Evolutionary conservation across 2,888 invertebrate genomes (phyloP).

Genomic region (Caenorhabditis wallacei): DNA sequence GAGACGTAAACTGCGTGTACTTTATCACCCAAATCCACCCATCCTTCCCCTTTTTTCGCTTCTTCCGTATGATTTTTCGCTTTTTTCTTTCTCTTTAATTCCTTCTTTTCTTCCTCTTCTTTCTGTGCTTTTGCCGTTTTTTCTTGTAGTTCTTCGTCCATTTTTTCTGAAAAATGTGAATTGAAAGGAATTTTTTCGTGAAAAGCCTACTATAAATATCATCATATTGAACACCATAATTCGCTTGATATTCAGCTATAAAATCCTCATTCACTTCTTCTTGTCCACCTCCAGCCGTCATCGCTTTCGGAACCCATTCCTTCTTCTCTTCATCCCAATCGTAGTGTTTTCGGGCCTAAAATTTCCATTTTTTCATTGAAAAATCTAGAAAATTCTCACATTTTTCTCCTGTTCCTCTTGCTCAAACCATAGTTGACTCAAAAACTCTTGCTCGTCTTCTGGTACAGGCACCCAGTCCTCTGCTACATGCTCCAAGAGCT

Average conservation of each 20-base stretch:
- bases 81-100: constrained; percentile 74
- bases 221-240: constrained; percentile 86
- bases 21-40: constrained; percentile 94
- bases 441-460: constrained; percentile 68
- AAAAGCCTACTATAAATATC: constrained; percentile 72
- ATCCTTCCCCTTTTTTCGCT: constrained; percentile 84
- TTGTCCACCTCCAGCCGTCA: neutral
- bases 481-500: constrained; percentile 70
- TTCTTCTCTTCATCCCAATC: constrained; percentile 91
- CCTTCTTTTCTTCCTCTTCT: constrained; percentile 69
- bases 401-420: constrained; percentile 69
- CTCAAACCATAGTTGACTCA: constrained; percentile 76
- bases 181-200: neutral
- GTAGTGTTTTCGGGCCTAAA: constrained; percentile 85
- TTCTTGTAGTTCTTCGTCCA: constrained; percentile 67
- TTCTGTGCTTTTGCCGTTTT: constrained; percentile 60
- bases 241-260: constrained; percentile 95
- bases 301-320: constrained; percentile 91
- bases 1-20: constrained; percentile 96
- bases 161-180: constrained; percentile 65
- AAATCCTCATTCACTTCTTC: constrained; percentile 93
- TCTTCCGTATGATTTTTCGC: constrained; percentile 54
- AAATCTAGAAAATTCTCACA: constrained; percentile 28
- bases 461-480: constrained; percentile 72
- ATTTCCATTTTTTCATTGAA: neutral